These are phyloP conservation scores for Trisateles emortualis DNA, from an alignment of 2,888 invertebrate species.

Conservation along the genomic window DNA sequence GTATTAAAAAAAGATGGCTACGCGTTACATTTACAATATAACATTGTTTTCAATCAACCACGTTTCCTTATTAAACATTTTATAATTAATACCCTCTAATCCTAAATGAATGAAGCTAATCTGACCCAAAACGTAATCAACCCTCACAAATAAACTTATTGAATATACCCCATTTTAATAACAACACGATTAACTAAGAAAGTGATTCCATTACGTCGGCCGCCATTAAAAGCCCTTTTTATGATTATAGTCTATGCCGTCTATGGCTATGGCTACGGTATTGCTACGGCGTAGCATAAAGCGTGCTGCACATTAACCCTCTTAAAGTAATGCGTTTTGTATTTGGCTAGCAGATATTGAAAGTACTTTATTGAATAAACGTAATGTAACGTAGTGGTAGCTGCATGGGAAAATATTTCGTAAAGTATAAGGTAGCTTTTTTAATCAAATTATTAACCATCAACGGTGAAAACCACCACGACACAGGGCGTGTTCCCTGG, in stretches of 20 bases:
- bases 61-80: not conserved
- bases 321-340: not conserved
- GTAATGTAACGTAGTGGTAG: too few species aligned
- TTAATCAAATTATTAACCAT: too few species aligned
- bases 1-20: too few species aligned
- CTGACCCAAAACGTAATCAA: not conserved
- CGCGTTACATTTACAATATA: too few species aligned
- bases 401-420: too few species aligned
- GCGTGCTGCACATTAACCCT: not conserved
- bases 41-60: too few species aligned
- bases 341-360: too few species aligned
- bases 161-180: conserved; percentile 1
- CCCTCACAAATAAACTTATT: not conserved
- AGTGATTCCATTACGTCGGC: conserved; percentile 29
- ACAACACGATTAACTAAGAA: conserved; percentile 30
- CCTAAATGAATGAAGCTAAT: not conserved
- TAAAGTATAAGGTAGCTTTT: too few species aligned
- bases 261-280: conserved; percentile 16
- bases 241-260: conserved; percentile 31
- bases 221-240: conserved; percentile 27
- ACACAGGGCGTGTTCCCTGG: too few species aligned
- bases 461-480: too few species aligned
- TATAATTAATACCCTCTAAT: not conserved
- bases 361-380: too few species aligned
- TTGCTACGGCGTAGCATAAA: conserved; percentile 14